Percentiles rank a stretch among this genome's conserved stretches.
Conservation (phyloP, 2,888 invertebrate genomes). For the Clivina fossor region DNA sequence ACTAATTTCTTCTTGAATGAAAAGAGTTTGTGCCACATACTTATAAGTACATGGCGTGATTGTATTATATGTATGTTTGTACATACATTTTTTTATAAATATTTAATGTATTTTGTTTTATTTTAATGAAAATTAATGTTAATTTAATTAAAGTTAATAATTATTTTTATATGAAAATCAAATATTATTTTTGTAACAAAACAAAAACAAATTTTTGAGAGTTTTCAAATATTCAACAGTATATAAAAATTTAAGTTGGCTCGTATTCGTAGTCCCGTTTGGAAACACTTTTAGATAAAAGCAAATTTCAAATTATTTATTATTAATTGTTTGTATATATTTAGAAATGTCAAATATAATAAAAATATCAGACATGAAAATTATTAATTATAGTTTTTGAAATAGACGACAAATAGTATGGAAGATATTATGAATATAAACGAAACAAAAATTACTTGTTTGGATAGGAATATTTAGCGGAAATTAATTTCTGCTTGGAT, state of each 20-base stretch:
- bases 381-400: neutral
- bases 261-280: too few species aligned
- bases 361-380: neutral
- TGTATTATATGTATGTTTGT: too few species aligned
- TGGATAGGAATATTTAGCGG: too few species aligned
- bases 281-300: too few species aligned
- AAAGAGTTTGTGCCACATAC: neutral
- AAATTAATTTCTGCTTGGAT: too few species aligned
- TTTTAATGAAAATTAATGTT: neutral
- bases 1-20: too few species aligned
- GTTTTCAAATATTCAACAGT: neutral
- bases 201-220: neutral
- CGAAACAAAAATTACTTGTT: too few species aligned
- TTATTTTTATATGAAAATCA: neutral
- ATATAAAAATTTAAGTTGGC: too few species aligned
- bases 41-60: too few species aligned
- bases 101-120: neutral
- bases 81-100: neutral
- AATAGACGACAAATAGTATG: neutral
- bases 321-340: too few species aligned
- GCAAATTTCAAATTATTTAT: too few species aligned
- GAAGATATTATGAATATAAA: too few species aligned
- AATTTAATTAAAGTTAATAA: neutral
- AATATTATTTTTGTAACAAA: neutral
- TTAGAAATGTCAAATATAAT: neutral